Conservation (phyloP, 1,140 invertebrate genomes). For the Potamilus streckersoni region DNA sequence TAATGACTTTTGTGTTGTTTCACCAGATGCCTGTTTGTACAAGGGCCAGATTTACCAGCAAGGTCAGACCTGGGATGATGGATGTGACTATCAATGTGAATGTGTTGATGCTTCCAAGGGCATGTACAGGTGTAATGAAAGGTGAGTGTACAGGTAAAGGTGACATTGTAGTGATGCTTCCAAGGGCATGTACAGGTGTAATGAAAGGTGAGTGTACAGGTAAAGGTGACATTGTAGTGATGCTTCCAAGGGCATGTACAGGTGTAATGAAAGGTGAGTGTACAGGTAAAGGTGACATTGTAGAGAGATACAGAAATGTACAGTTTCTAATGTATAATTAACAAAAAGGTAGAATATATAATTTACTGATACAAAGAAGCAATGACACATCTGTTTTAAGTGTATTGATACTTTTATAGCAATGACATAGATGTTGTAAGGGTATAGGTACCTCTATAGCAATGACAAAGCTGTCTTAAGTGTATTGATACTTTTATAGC, state of each 20-base stretch:
- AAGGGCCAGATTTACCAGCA: conserved; percentile 41
- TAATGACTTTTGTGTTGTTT: not conserved
- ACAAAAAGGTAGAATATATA: no score
- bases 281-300: not conserved
- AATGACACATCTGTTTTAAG: no score
- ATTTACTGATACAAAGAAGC: no score
- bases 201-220: conserved; percentile 35
- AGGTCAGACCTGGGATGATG: conserved; percentile 43
- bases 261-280: conserved; percentile 43
- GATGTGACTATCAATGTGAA: conserved; percentile 45
- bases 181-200: conserved; percentile 43
- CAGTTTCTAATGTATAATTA: no score
- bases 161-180: conserved; percentile 26
- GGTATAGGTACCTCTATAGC: no score
- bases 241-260: conserved; percentile 39
- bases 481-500: no score
- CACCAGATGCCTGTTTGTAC: conserved; percentile 40
- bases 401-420: no score
- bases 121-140: conserved; percentile 46
- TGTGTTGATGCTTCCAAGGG: conserved; percentile 40
- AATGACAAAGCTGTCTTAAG: no score
- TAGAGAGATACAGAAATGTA: no score
- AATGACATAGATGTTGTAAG: no score
- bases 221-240: conserved; percentile 8
- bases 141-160: conserved; percentile 18